A percentile compares a stretch with the other conserved stretches of the same genome.
These are phyloP conservation scores for Noctua janthe DNA, from an alignment of 2,888 invertebrate species.

Conservation along the genomic window DNA sequence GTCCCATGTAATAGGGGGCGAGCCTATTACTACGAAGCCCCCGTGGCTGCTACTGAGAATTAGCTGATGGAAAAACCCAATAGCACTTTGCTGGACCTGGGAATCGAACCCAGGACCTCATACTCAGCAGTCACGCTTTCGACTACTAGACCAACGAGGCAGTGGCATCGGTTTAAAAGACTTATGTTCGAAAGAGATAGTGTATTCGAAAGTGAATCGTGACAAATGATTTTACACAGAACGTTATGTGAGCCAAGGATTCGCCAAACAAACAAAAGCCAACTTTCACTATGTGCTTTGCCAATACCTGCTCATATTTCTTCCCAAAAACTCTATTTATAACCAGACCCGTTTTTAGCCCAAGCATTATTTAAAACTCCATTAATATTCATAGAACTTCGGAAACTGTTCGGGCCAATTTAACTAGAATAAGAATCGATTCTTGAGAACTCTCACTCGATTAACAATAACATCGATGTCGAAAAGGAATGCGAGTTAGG, in stretches of 20 bases:
- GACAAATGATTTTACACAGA: constrained; percentile 29
- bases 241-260: constrained; percentile 51
- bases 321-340: constrained; percentile 21
- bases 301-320: constrained; percentile 27
- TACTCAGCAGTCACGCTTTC: too few relatives aligned
- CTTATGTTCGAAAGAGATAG: constrained; percentile 26
- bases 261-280: constrained; percentile 48
- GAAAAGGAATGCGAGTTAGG: constrained; percentile 50
- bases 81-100: too few relatives aligned
- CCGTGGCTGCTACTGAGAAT: too few relatives aligned
- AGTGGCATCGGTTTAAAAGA: neutral
- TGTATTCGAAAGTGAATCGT: constrained; percentile 45
- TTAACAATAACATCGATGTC: constrained; percentile 7
- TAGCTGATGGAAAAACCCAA: too few relatives aligned
- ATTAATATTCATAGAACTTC: constrained; percentile 37
- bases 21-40: too few relatives aligned
- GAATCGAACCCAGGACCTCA: too few relatives aligned
- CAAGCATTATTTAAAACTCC: constrained; percentile 17
- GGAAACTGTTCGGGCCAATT: constrained; percentile 1
- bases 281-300: constrained; percentile 55
- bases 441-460: constrained; percentile 24
- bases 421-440: constrained; percentile 15
- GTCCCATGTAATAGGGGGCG: too few relatives aligned
- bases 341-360: constrained; percentile 27
- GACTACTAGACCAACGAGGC: too few relatives aligned